Base-by-base conservation (phyloP, 2,888 invertebrate genomes). In the Morpho helenor region DNA sequence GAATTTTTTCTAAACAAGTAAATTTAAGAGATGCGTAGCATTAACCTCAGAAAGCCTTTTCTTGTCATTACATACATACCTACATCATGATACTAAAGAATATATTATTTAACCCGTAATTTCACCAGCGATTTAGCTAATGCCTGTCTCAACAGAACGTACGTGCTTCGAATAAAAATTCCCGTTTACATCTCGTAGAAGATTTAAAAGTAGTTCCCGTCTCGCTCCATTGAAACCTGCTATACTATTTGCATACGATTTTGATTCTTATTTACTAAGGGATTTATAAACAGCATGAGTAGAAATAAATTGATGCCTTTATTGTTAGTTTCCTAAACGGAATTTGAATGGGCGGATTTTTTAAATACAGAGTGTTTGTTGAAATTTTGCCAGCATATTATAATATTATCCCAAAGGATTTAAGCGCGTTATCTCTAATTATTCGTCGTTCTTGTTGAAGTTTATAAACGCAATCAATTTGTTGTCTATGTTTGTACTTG, bases 91-190 rank as follows among this genome's bases (percentile, higher is more conserved):
- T 59, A 45, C 52, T 48, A 46, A 60, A 42, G 59, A 60, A 66
- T 66, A 68, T 62, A 65, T 31, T 31, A 31, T 66, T 64, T 62
- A 63, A 59, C 59, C 62, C 59, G 62, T 68, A 67, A 70, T 70
- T 70, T 70, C 58, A 66, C 66, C 63, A 66, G 57, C 66, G 65
- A 70, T 70, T 70, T 68, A 65, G 66, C 69, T 69, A 69, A 70
- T 69, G 69, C 67, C 69, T 69, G 69, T 68, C 67, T 67, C 69
- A 70, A 66, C 66, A 63, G 64, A 49, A 57, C 49, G 64, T 60
- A 65, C 69, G 69, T 70, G 69, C 66, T 65, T 65, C 57, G 69
- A 68, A 70, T 70, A 66, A 64, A 62, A 63, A 59, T 63, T 59
- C 49, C 45, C 52, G 61, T 46, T 57, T 59, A 50, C 57, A 57